These are phyloP conservation scores for Fopius arisanus DNA, from an alignment of 1,140 invertebrate genomes.

Conservation along the genomic window DNA sequence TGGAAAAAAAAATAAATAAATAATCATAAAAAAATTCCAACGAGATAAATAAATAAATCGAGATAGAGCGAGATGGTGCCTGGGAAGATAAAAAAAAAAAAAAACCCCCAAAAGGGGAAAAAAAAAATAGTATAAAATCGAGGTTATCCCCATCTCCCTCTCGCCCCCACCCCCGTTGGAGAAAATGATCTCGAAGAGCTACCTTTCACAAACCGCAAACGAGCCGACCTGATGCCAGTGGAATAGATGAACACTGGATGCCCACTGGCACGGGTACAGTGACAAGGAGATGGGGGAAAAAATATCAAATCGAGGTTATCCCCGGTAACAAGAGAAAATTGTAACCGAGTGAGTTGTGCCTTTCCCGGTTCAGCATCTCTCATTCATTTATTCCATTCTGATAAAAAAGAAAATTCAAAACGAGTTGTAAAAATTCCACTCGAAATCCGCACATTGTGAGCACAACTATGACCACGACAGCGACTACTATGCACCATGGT, in stretches of 20 bases:
- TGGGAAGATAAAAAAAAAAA: neutral
- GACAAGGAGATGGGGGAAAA: constrained; percentile 31
- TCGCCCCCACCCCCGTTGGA: neutral
- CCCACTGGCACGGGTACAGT: constrained; percentile 13
- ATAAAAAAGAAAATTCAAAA: neutral
- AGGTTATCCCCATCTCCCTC: constrained; percentile 31
- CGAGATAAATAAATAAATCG: neutral
- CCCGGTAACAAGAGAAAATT: constrained; percentile 37
- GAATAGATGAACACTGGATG: neutral
- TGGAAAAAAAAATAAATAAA: neutral
- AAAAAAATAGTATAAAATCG: constrained; percentile 32
- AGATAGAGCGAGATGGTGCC: too few relatives aligned
- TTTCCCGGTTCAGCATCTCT: constrained; percentile 28
- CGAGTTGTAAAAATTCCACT: too few relatives aligned
- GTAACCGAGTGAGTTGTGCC: constrained; percentile 30
- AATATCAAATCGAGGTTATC: constrained; percentile 35
- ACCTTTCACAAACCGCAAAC: constrained; percentile 33
- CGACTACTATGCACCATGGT: too few relatives aligned
- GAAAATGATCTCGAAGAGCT: constrained; percentile 33
- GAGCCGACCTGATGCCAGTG: constrained; percentile 7
- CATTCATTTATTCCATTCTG: constrained; percentile 27
- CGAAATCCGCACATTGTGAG: too few relatives aligned
- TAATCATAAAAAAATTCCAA: constrained; percentile 9
- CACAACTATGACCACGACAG: too few relatives aligned
- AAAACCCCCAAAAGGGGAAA: neutral